Percentiles rank a stretch among this genome's conserved stretches.
Conservation (phyloP, 1,140 invertebrate genomes). For the Linepithema humile region DNA sequence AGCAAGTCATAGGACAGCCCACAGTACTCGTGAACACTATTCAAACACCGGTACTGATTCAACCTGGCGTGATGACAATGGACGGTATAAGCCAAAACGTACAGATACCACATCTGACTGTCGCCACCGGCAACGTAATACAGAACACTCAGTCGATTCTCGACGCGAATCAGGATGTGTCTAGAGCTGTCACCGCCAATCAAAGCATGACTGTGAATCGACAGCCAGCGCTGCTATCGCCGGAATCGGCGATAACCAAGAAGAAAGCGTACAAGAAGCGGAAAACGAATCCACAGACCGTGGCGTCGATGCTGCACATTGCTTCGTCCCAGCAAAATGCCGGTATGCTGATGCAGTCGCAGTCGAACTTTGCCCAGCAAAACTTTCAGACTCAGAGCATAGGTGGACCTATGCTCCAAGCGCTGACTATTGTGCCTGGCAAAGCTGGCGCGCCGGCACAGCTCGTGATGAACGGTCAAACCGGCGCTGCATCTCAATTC, state of each 20-base stretch:
- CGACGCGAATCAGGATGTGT: slow-evolving; percentile 83
- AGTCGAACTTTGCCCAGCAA: slow-evolving; percentile 83
- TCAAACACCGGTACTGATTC: slow-evolving; percentile 91
- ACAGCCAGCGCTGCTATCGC: slow-evolving; percentile 87
- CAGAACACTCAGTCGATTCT: slow-evolving; percentile 85
- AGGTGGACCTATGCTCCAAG: slow-evolving; percentile 89
- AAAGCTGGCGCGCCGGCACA: slow-evolving; percentile 89
- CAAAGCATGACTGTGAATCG: slow-evolving; percentile 84
- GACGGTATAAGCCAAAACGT: slow-evolving; percentile 88
- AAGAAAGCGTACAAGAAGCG: slow-evolving; percentile 91
- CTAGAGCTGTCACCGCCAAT: slow-evolving; percentile 82
- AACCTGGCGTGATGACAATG: slow-evolving; percentile 89
- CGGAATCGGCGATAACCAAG: slow-evolving; percentile 86
- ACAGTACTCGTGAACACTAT: slow-evolving; percentile 93
- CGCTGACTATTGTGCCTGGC: slow-evolving; percentile 90
- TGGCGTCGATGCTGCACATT: slow-evolving; percentile 90
- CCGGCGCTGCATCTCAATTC: slow-evolving; percentile 85
- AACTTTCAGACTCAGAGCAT: slow-evolving; percentile 81
- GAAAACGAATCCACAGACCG: slow-evolving; percentile 88
- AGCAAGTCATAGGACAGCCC: slow-evolving; percentile 89
- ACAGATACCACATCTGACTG: slow-evolving; percentile 86
- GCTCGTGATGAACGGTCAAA: slow-evolving; percentile 90
- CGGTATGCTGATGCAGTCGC: slow-evolving; percentile 82
- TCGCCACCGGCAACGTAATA: slow-evolving; percentile 88
- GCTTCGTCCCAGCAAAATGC: slow-evolving; percentile 87